A percentile compares a stretch with the other conserved stretches of the same genome.
These are phyloP conservation scores for Melanostoma mellinum DNA, from an alignment of 2,888 invertebrate species.

Conservation along the genomic window DNA sequence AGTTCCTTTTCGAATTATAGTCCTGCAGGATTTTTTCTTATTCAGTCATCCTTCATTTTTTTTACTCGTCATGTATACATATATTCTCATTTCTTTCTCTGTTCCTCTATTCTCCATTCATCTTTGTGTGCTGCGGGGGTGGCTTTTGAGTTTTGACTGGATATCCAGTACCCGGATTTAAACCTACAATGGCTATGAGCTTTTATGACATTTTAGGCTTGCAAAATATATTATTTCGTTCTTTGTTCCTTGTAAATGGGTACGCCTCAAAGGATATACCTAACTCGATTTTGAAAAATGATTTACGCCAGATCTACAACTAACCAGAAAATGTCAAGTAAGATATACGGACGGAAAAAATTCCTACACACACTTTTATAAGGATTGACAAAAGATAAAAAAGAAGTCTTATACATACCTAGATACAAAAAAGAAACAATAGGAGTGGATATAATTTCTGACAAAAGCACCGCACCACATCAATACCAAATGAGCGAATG, in stretches of 20 bases:
- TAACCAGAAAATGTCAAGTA: constrained; percentile 58
- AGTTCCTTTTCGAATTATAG: constrained; percentile 38
- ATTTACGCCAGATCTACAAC: constrained; percentile 66
- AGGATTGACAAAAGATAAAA: constrained; percentile 1
- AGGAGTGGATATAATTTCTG: constrained; percentile 38
- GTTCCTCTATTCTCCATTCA: constrained; percentile 16
- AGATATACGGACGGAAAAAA: constrained; percentile 51
- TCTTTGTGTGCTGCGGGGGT: constrained; percentile 13
- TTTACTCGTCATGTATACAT: constrained; percentile 23
- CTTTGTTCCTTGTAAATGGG: constrained; percentile 28
- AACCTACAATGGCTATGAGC: constrained; percentile 47
- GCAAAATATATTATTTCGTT: constrained; percentile 11
- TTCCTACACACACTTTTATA: neutral
- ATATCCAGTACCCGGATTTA: constrained; percentile 47
- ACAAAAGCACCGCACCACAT: constrained; percentile 3
- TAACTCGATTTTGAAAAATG: constrained; percentile 49
- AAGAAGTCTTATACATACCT: neutral
- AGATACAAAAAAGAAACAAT: constrained; percentile 6
- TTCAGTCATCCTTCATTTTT: constrained; percentile 53
- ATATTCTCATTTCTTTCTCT: constrained; percentile 20
- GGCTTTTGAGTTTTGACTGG: constrained; percentile 35
- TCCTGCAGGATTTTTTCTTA: constrained; percentile 20
- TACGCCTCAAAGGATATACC: constrained; percentile 50
- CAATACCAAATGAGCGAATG: constrained; percentile 25
- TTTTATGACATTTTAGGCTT: constrained; percentile 36